These are phyloP conservation scores for Bungarus multicinctus DNA, from an alignment of 2,113 vertebrate species.

Conservation along the genomic window DNA sequence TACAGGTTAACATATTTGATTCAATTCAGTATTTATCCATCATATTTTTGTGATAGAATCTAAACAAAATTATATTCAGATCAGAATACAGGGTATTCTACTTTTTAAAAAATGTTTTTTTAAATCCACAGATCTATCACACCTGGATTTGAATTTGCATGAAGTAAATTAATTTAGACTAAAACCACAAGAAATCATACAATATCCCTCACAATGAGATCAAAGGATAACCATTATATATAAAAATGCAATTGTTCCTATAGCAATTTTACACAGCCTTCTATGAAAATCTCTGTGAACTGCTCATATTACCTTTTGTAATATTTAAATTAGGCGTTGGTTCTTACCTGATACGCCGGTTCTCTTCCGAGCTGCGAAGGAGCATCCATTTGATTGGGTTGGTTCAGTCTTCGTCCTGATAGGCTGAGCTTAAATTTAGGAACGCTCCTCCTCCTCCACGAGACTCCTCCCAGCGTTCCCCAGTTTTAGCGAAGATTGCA, in stretches of 20 bases:
- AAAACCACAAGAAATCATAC: neutral
- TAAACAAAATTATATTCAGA: neutral
- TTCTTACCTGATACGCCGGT: too few relatives aligned
- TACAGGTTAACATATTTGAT: neutral
- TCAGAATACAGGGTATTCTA: neutral
- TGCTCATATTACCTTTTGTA: neutral
- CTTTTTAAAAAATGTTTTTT: neutral
- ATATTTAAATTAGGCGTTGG: too few relatives aligned
- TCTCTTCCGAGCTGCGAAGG: too few relatives aligned
- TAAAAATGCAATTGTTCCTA: neutral
- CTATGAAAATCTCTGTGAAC: neutral
- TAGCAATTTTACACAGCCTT: neutral
- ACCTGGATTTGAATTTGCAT: neutral
- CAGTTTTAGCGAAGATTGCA: too few relatives aligned
- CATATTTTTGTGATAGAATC: neutral
- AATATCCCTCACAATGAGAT: neutral
- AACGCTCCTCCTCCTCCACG: too few relatives aligned
- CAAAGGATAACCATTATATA: neutral
- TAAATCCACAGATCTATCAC: neutral
- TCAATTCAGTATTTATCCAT: neutral
- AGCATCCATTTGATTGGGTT: too few relatives aligned
- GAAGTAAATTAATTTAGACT: neutral
- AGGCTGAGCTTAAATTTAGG: too few relatives aligned
- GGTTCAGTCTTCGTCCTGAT: too few relatives aligned
- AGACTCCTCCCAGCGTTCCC: too few relatives aligned